These are phyloP conservation scores for Heliocidaris tuberculata DNA, from an alignment of 35 echinoderm and acorn worm genomes.

Conservation along the genomic window DNA sequence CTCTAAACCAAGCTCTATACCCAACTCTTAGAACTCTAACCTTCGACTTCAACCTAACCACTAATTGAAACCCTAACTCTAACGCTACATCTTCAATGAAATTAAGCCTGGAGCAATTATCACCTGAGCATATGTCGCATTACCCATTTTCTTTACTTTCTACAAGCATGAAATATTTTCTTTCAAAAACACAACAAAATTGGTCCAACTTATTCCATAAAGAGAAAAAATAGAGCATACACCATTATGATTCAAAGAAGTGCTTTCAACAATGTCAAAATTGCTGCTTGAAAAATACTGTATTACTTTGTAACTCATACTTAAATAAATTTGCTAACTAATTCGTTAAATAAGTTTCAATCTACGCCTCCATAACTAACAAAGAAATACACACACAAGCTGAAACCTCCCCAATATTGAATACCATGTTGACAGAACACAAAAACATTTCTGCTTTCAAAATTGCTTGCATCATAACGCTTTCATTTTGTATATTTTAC, in stretches of 20 bases:
- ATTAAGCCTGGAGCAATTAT: too few relatives aligned
- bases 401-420: background rate
- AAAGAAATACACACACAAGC: background rate
- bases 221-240: background rate
- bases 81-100: too few relatives aligned
- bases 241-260: background rate
- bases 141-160: background rate
- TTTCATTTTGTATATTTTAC: background rate
- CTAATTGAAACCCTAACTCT: too few relatives aligned
- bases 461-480: background rate
- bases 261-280: background rate
- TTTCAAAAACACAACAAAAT: background rate
- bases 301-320: background rate
- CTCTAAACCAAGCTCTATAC: too few relatives aligned
- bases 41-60: too few relatives aligned
- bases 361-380: background rate
- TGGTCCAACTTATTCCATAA: background rate
- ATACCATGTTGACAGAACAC: background rate
- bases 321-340: background rate
- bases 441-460: background rate
- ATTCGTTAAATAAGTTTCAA: background rate
- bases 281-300: too few relatives aligned
- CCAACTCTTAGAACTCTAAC: too few relatives aligned
- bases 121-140: too few relatives aligned
- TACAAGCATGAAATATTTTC: background rate